Percentiles rank a stretch among this genome's conserved stretches.
These are phyloP conservation scores for Eupithecia centaureata DNA, from an alignment of 2,888 invertebrate genomes.

Conservation along the genomic window DNA sequence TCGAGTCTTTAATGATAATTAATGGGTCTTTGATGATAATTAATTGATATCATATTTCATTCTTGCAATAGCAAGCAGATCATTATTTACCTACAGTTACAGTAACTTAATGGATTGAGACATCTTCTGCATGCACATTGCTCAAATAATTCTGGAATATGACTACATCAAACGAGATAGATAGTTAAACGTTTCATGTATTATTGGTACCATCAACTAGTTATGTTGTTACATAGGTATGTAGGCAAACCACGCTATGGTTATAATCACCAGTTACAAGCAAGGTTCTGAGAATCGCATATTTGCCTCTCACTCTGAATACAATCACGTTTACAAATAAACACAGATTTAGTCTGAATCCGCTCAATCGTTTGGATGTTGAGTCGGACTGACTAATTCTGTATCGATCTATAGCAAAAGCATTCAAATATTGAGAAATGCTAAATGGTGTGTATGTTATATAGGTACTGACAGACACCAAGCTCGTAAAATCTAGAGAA, in stretches of 20 bases:
- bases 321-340: constrained; percentile 10
- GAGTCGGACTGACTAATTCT: no score
- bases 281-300: constrained; percentile 45
- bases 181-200: neutral
- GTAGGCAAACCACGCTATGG: constrained; percentile 46
- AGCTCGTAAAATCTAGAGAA: neutral
- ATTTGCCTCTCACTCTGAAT: constrained; percentile 37
- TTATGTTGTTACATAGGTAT: constrained; percentile 44
- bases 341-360: neutral
- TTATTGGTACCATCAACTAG: constrained; percentile 21
- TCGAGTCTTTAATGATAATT: neutral
- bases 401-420: neutral
- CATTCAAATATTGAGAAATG: neutral
- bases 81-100: neutral
- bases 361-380: neutral
- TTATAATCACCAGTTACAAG: constrained; percentile 49
- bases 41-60: neutral
- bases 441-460: no score
- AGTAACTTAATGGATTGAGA: neutral
- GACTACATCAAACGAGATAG: neutral
- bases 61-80: neutral
- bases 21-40: neutral
- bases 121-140: neutral
- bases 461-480: neutral
- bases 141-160: neutral